These are phyloP conservation scores for Hyles vespertilio DNA, from an alignment of 1,140 invertebrate species.

Conservation along the genomic window DNA sequence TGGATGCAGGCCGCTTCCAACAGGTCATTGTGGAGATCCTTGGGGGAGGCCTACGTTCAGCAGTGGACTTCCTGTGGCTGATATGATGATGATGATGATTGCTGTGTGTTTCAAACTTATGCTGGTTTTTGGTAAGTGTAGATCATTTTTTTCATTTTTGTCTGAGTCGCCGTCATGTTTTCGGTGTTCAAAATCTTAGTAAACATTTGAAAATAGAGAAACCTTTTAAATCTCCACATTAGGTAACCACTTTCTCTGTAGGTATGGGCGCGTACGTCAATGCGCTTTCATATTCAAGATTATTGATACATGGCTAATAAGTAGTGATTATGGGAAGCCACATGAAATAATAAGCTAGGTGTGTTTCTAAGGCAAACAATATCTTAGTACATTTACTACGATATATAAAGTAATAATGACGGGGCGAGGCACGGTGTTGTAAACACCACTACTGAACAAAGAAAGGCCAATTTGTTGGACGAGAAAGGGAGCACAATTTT, in stretches of 20 bases:
- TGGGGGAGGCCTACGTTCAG: no score
- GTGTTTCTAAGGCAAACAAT: constrained; percentile 23
- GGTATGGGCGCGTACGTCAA: constrained; percentile 23
- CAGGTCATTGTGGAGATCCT: no score
- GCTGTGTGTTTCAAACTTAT: no score
- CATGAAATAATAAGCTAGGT: constrained; percentile 13
- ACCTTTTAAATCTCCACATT: constrained; percentile 15
- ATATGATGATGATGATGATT: no score
- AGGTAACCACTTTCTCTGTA: constrained; percentile 30
- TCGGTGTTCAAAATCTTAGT: not conserved
- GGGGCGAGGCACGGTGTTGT: constrained; percentile 35
- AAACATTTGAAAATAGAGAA: not conserved
- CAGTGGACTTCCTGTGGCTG: no score
- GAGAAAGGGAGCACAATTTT: constrained; percentile 69
- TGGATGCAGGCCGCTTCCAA: no score
- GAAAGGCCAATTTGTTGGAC: constrained; percentile 69
- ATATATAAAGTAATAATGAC: constrained; percentile 33
- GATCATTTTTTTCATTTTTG: no score
- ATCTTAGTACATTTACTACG: constrained; percentile 15
- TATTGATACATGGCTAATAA: constrained; percentile 14
- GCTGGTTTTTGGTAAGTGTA: not conserved
- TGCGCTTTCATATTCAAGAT: constrained; percentile 22
- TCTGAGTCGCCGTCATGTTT: no score
- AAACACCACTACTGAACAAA: constrained; percentile 54
- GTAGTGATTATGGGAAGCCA: constrained; percentile 12